phyloP scores from a whole-genome alignment of 2,797 vertebrate genomes.

The Pangasius djambal region DNA sequence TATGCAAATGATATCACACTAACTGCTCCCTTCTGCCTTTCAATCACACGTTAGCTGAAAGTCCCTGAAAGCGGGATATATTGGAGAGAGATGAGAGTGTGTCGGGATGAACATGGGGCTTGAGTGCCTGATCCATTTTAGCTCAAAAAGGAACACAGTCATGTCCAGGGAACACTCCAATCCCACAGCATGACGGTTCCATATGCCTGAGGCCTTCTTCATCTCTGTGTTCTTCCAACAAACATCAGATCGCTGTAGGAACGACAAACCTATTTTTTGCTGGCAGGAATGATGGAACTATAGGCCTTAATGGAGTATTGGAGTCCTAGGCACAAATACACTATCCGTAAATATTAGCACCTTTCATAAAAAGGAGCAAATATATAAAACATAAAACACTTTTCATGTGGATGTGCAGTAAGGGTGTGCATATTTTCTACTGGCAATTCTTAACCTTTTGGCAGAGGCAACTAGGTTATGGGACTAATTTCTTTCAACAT shows the following conservation, averaged over 20 bases:
- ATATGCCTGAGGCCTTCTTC: neutral
- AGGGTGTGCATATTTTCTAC: neutral
- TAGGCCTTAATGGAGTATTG: neutral
- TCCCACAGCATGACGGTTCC: neutral
- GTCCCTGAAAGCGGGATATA: slow-evolving; percentile 2
- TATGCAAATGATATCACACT: slow-evolving; percentile 30
- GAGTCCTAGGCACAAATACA: neutral
- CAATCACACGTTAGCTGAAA: slow-evolving; percentile 22
- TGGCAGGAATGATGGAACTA: neutral
- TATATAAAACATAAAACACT: neutral
- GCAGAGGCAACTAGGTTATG: neutral
- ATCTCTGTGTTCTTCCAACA: neutral
- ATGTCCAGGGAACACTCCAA: slow-evolving; percentile 8
- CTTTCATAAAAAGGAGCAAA: neutral
- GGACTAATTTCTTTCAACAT: neutral
- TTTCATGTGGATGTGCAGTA: neutral
- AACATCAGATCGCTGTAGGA: neutral
- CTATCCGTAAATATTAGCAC: neutral
- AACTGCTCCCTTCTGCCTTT: slow-evolving; percentile 28
- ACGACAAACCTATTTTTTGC: neutral
- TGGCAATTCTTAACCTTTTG: neutral
- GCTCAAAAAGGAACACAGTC: neutral
- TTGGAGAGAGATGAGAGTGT: slow-evolving; percentile 15
- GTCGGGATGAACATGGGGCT: slow-evolving; percentile 1
- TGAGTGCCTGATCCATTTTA: slow-evolving; percentile 27